These are phyloP conservation scores for Penaeus chinensis DNA, from an alignment of 1,140 invertebrate species.

Conservation along the genomic window DNA sequence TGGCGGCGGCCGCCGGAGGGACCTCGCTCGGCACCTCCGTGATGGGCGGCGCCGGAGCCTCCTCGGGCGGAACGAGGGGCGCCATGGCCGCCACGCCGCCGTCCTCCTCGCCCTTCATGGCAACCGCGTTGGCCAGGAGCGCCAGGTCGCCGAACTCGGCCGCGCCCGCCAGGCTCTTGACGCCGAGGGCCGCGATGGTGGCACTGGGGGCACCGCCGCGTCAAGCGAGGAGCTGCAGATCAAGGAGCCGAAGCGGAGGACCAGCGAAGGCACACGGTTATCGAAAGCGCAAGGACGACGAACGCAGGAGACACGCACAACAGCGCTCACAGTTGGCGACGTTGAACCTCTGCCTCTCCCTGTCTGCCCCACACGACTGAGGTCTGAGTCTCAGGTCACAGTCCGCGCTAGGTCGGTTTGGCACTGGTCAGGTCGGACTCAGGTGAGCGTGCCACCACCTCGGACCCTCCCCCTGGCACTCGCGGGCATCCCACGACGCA, in stretches of 20 bases:
- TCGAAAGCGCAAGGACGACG: not conserved
- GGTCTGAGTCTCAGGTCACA: conserved; percentile 46
- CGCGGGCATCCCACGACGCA: conserved; percentile 29
- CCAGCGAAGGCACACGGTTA: not conserved
- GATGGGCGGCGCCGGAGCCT: conserved; percentile 37
- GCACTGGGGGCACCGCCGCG: not conserved
- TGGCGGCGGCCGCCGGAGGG: conserved; percentile 10
- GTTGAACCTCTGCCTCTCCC: not conserved
- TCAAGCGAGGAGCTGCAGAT: not conserved
- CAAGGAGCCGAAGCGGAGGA: not conserved
- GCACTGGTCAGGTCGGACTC: conserved; percentile 57
- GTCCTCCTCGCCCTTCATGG: conserved; percentile 60
- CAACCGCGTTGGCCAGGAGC: conserved; percentile 56
- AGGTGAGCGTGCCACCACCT: conserved; percentile 51
- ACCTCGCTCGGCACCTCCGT: conserved; percentile 42
- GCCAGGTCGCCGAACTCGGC: conserved; percentile 60
- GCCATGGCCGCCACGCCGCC: conserved; percentile 49
- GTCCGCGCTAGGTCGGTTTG: conserved; percentile 52
- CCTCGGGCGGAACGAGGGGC: conserved; percentile 49
- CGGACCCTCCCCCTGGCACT: conserved; percentile 12
- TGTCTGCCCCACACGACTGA: conserved; percentile 34
- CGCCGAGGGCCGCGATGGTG: conserved; percentile 34
- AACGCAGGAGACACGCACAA: not conserved
- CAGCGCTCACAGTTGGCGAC: too few relatives aligned
- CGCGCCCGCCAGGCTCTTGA: conserved; percentile 54